Evolutionary conservation across 2,113 vertebrate species (phyloP).

Genomic region (Rhinolophus sinicus): DNA sequence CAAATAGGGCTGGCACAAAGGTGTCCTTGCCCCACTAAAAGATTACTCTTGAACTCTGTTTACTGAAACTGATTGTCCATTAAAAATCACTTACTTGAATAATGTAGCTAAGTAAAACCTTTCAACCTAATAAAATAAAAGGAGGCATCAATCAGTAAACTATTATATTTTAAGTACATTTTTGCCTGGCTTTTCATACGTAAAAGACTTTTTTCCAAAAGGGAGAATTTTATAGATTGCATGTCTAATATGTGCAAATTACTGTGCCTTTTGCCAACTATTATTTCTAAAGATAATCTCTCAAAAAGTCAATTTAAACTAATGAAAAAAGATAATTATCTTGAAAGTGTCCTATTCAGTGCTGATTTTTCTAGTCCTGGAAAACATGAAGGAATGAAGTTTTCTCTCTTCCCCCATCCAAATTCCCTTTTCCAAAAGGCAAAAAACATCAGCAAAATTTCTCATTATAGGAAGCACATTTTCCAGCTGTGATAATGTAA

Average conservation of each 20-base stretch:
- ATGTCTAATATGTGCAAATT: constrained; percentile 74
- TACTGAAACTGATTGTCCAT: neutral
- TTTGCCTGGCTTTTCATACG: constrained; percentile 47
- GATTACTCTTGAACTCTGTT: neutral
- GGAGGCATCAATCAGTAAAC: constrained; percentile 18
- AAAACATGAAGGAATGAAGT: constrained; percentile 28
- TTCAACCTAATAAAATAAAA: neutral
- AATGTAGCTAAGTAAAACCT: neutral
- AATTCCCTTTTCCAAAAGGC: constrained; percentile 32
- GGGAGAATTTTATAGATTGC: constrained; percentile 43
- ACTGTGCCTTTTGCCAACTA: constrained; percentile 62
- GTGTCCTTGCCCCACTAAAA: neutral
- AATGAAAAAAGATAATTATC: constrained; percentile 75
- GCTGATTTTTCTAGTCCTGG: constrained; percentile 58
- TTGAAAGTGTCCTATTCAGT: constrained; percentile 63
- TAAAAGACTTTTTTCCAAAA: constrained; percentile 59
- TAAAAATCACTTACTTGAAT: neutral
- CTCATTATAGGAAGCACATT: constrained; percentile 54
- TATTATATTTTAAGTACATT: constrained; percentile 4
- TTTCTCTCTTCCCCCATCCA: neutral
- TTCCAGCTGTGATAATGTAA: neutral
- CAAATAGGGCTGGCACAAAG: neutral
- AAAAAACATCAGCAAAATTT: constrained; percentile 57
- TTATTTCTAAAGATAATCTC: constrained; percentile 68
- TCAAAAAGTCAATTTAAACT: constrained; percentile 72